phyloP scores from a whole-genome alignment of 2,797 vertebrate species.

The Alectoris magna region DNA sequence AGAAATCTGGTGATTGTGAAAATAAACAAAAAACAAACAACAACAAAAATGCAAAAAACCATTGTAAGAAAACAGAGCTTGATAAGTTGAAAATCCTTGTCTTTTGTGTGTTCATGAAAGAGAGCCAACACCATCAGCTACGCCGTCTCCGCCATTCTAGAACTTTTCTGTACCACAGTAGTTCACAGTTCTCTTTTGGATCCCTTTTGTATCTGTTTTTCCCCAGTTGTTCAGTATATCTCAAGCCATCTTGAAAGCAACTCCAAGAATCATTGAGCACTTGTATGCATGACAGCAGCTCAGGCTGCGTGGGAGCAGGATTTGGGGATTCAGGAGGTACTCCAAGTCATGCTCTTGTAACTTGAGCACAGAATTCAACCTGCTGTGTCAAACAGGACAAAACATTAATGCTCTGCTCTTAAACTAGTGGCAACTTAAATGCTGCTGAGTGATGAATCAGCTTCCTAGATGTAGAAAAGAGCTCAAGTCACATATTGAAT shows the following conservation, averaged over 20 bases:
- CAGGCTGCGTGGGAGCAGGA: neutral
- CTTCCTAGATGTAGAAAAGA: slow-evolving; percentile 65
- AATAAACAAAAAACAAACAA: neutral
- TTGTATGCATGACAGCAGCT: neutral
- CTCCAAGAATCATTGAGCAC: neutral
- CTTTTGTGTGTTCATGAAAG: neutral
- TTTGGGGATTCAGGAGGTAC: neutral
- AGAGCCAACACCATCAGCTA: neutral
- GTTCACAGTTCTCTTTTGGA: neutral
- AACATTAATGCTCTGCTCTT: slow-evolving; percentile 36
- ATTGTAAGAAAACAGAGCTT: neutral
- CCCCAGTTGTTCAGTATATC: neutral
- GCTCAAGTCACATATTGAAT: slow-evolving; percentile 66
- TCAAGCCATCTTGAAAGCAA: neutral
- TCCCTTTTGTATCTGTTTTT: neutral
- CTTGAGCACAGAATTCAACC: neutral
- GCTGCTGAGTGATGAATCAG: slow-evolving; percentile 70
- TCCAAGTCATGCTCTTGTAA: neutral
- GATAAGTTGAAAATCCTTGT: neutral
- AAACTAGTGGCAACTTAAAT: slow-evolving; percentile 53
- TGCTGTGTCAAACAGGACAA: neutral
- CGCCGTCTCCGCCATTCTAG: neutral
- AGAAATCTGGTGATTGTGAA: neutral
- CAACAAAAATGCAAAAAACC: neutral
- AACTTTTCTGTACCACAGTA: neutral